Conservation (phyloP, 1,140 invertebrate species). For the Physella acuta region DNA sequence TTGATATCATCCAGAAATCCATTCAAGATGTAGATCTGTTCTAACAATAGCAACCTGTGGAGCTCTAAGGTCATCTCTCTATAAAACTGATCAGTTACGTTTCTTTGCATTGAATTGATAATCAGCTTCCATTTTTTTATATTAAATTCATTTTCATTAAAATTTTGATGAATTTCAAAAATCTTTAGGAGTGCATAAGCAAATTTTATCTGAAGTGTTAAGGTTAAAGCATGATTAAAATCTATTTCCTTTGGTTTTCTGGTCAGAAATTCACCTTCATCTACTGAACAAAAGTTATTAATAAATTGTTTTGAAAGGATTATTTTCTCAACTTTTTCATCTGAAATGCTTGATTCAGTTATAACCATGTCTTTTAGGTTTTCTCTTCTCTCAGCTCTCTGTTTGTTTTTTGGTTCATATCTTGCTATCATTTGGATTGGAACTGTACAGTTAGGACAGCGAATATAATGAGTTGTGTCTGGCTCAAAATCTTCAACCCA, state of each 20-base stretch:
- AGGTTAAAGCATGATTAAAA: slow-evolving; percentile 11
- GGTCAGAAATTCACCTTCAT: slow-evolving; percentile 16
- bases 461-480: slow-evolving; percentile 5
- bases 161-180: slow-evolving; percentile 11
- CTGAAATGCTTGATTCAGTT: not conserved
- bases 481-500: slow-evolving; percentile 16
- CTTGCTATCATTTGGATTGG: slow-evolving; percentile 8
- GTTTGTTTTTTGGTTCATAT: slow-evolving; percentile 13
- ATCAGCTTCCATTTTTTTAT: slow-evolving; percentile 12
- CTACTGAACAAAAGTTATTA: slow-evolving; percentile 6
- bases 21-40: slow-evolving; percentile 3
- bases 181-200: slow-evolving; percentile 8
- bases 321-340: not conserved
- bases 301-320: not conserved
- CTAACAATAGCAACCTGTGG: slow-evolving; percentile 2
- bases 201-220: slow-evolving; percentile 1
- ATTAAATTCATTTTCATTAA: not conserved
- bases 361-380: slow-evolving; percentile 2
- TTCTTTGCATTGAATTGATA: not conserved
- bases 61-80: slow-evolving; percentile 20
- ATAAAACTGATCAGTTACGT: not conserved
- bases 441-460: slow-evolving; percentile 12
- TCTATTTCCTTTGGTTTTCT: slow-evolving; percentile 13
- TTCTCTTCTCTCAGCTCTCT: slow-evolving; percentile 8
- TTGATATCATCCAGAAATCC: not conserved